phyloP scores from a whole-genome alignment of 2,888 invertebrate genomes.

The Spilarctia lutea region DNA sequence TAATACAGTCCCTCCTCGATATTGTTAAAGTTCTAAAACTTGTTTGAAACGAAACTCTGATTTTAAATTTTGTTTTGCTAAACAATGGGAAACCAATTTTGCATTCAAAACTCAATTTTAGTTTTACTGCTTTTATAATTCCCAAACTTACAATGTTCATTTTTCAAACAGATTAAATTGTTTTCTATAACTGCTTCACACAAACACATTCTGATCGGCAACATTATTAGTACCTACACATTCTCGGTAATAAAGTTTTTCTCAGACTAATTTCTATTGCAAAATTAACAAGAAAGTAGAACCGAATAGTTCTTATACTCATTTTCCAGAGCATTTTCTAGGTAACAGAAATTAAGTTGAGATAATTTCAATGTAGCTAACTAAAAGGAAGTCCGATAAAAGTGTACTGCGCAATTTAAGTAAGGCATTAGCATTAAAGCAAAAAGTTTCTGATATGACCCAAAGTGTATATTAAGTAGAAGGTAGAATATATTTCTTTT shows the following conservation, averaged over 20 bases:
- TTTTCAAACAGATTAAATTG: too few relatives aligned
- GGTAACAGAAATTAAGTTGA: not conserved
- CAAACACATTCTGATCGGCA: too few relatives aligned
- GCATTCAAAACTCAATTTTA: not conserved
- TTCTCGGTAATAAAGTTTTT: too few relatives aligned
- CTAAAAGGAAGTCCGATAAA: not conserved
- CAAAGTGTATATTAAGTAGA: not conserved
- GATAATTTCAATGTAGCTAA: not conserved
- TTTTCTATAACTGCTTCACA: too few relatives aligned
- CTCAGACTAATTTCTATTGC: not conserved
- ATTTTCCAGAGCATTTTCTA: not conserved
- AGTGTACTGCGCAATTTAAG: not conserved
- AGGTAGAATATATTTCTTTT: not conserved
- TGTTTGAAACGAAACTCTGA: slow-evolving; percentile 20
- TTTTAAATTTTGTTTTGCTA: slow-evolving; percentile 6
- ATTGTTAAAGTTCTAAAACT: slow-evolving; percentile 31
- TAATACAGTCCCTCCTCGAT: slow-evolving; percentile 29
- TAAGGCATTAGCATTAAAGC: not conserved
- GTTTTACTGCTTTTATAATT: not conserved
- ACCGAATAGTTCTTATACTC: not conserved
- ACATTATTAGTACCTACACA: too few relatives aligned
- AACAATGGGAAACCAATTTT: not conserved
- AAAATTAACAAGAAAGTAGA: not conserved
- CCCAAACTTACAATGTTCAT: not conserved
- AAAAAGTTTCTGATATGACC: not conserved